Base-by-base conservation (phyloP, 2,797 vertebrate genomes). In the Simalia tracyae region DNA sequence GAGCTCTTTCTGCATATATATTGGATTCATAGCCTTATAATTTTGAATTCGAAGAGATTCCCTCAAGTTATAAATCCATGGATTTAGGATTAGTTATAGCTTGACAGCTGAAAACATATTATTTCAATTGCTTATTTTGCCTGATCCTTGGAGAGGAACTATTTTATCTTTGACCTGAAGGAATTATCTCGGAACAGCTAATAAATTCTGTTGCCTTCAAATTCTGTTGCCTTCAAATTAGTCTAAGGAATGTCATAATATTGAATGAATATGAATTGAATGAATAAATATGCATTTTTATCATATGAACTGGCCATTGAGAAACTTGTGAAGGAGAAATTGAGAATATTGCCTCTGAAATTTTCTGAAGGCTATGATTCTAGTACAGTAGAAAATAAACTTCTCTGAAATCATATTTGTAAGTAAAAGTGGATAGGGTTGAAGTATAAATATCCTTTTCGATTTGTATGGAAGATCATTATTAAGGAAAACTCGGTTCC, bases 61-160 rank as follows among this genome's bases (percentile, higher is more conserved):
- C 56, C 28, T 50, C 31, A 17, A 50, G 56, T 60, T 31, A 22
- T 42, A 66, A 95, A 92, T 93, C 96, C 94, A 94, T 94, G 95
- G 92, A 92, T 95, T 94, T 96, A 91, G 3, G 24, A 31, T 68
- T 68, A 19, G 84, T 46, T 92, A 93, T 91, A 86, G 12, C 68
- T 0, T 68, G 11, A 17, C 63, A 56, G 28, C 11, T 31, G 50
- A 24, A 68, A 56, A 5, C 28, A 54, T 56, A 11, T 28, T 42
- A 54, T 2, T 68, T n/a, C 17, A 19, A 1, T 60, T 50, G 4
- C 26, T 88, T 46, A 88, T 64, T 63, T 50, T 66, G 14, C 87
- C 42, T 88, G 61, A 54, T 46, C 61, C 24, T 50, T 15, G 19
- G 61, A 66, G 26, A 64, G 61, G 42, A 64, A 31, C 46, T 68